Evolutionary conservation across 2,888 invertebrate genomes (phyloP).

Genomic region (Trichacis sp.): DNA sequence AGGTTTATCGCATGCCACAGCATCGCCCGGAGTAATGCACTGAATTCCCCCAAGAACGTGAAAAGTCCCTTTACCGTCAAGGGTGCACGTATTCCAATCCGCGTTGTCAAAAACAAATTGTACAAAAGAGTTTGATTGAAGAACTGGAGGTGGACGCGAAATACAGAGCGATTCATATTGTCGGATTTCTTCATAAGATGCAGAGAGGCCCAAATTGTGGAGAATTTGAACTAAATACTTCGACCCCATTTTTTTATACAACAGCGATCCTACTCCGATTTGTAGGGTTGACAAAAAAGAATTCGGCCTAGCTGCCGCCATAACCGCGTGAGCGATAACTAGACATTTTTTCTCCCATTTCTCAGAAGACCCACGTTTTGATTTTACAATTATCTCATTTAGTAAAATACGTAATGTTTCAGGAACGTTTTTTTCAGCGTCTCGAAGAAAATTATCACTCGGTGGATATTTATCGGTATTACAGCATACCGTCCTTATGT

Average conservation of each 20-base stretch:
- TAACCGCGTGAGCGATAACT: slow-evolving; percentile 32
- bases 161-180: slow-evolving; percentile 46
- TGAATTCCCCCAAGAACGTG: slow-evolving; percentile 35
- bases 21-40: slow-evolving; percentile 20
- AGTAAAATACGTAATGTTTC: too few species aligned
- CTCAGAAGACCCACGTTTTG: neutral
- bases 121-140: slow-evolving; percentile 18
- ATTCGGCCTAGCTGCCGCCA: slow-evolving; percentile 50
- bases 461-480: too few species aligned
- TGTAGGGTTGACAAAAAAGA: slow-evolving; percentile 53
- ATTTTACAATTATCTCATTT: too few species aligned
- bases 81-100: slow-evolving; percentile 25
- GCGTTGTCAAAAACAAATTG: slow-evolving; percentile 45
- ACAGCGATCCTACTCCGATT: slow-evolving; percentile 20
- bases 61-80: slow-evolving; percentile 33
- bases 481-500: too few species aligned
- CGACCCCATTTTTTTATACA: slow-evolving; percentile 33
- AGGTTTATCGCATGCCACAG: too few species aligned
- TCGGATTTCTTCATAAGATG: slow-evolving; percentile 49
- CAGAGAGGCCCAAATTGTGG: slow-evolving; percentile 47
- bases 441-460: too few species aligned
- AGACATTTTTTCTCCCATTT: slow-evolving; percentile 18
- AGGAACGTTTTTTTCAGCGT: too few species aligned
- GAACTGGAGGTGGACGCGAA: neutral
- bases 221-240: slow-evolving; percentile 47